Evolutionary conservation across 2,888 invertebrate species (phyloP).

Genomic region (Caenorhabditis sp.): DNA sequence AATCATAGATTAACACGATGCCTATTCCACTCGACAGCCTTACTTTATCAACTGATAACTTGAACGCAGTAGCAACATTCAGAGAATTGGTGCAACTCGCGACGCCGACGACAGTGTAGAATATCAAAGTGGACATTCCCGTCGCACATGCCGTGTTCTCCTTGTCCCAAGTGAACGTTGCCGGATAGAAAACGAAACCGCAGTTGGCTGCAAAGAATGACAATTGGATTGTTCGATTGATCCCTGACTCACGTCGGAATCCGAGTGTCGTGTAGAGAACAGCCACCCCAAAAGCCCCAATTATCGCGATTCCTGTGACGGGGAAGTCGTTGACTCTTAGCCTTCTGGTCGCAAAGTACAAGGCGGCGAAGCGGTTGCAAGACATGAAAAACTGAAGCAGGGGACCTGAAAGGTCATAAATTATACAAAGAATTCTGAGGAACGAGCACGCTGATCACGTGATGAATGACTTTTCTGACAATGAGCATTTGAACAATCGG

Average conservation of each 20-base stretch:
- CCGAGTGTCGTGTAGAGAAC: constrained; percentile 34
- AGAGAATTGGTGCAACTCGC: constrained; percentile 45
- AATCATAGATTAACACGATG: too few relatives aligned
- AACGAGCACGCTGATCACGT: too few relatives aligned
- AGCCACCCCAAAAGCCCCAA: constrained; percentile 29
- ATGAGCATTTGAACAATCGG: neutral
- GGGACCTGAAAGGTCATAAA: constrained; percentile 35
- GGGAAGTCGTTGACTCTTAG: constrained; percentile 40
- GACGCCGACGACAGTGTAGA: constrained; percentile 36
- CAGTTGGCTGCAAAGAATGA: constrained; percentile 23
- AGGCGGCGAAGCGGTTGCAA: constrained; percentile 40
- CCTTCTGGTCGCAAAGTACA: constrained; percentile 45
- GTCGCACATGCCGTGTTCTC: constrained; percentile 36
- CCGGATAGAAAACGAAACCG: constrained; percentile 52
- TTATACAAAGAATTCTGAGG: too few relatives aligned
- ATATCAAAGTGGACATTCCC: constrained; percentile 34
- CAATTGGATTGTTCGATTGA: neutral
- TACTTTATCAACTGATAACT: constrained; percentile 32
- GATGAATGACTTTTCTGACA: too few relatives aligned
- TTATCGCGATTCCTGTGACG: constrained; percentile 39
- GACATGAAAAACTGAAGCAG: constrained; percentile 50
- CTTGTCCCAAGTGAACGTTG: constrained; percentile 42
- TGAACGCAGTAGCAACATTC: constrained; percentile 48
- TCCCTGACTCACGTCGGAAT: constrained; percentile 34
- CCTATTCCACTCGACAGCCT: too few relatives aligned